Conservation (phyloP, 2,888 invertebrate species). For the Chaetogeoica ovagalla region DNA sequence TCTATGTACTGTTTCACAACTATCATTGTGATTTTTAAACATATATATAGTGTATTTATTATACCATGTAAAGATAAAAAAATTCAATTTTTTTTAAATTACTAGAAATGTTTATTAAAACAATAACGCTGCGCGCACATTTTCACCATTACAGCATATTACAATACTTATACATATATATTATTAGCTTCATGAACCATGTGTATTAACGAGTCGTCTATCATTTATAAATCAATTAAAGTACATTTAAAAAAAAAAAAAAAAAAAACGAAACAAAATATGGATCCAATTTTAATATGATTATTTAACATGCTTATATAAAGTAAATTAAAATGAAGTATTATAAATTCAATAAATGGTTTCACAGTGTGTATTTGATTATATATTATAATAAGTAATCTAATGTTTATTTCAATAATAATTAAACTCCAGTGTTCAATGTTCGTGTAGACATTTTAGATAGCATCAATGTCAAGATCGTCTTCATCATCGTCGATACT, state of each 20-base stretch:
- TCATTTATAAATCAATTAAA: not conserved
- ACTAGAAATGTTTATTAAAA: constrained; percentile 28
- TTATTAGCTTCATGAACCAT: not conserved
- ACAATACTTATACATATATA: not conserved
- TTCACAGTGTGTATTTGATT: constrained; percentile 33
- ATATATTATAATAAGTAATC: constrained; percentile 10
- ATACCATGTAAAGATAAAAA: too few relatives aligned
- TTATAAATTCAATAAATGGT: not conserved
- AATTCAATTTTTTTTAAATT: not conserved
- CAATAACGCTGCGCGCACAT: not conserved
- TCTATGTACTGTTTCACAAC: too few relatives aligned
- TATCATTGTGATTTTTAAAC: too few relatives aligned
- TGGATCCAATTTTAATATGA: not conserved
- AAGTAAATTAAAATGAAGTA: constrained; percentile 23
- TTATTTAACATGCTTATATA: constrained; percentile 9
- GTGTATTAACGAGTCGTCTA: not conserved
- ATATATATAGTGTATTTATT: too few relatives aligned
- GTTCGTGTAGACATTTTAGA: constrained; percentile 64
- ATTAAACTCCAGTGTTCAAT: constrained; percentile 19
- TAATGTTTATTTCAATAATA: constrained; percentile 25
- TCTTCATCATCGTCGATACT: constrained; percentile 71
- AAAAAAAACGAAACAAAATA: too few relatives aligned
- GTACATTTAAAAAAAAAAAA: not conserved
- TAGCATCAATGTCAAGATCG: constrained; percentile 91
- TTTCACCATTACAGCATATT: not conserved